Evolutionary conservation across 2,113 vertebrate species (phyloP).

Genomic region (Prionailurus viverrinus): DNA sequence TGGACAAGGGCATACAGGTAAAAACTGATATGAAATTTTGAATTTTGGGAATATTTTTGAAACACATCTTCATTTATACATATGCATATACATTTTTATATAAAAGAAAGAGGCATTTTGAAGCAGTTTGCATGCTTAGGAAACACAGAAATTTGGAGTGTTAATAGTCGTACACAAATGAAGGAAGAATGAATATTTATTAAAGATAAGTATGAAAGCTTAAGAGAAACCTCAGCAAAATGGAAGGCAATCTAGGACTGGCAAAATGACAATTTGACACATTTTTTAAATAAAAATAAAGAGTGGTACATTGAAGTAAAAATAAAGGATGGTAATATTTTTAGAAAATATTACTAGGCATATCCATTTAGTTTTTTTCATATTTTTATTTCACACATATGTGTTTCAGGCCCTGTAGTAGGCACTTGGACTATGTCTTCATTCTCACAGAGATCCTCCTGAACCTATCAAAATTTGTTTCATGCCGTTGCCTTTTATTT

Average conservation of each 20-base stretch:
- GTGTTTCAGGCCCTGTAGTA: not conserved
- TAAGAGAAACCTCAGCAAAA: not conserved
- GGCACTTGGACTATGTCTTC: not conserved
- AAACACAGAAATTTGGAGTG: not conserved
- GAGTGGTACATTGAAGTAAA: not conserved
- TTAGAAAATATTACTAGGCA: not conserved
- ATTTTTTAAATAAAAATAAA: not conserved
- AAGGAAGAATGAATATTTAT: not conserved
- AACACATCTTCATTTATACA: not conserved
- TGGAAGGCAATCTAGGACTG: not conserved
- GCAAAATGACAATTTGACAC: not conserved
- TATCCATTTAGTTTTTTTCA: not conserved
- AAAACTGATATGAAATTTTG: not conserved
- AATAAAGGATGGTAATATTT: not conserved
- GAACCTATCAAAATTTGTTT: not conserved
- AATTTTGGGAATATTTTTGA: not conserved
- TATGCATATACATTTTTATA: not conserved
- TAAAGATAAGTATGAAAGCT: not conserved
- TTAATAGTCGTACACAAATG: not conserved
- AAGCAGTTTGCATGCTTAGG: not conserved
- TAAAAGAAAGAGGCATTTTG: not conserved
- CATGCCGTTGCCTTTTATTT: not conserved
- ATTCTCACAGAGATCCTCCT: not conserved
- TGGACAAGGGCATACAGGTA: rapidly evolving
- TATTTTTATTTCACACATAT: not conserved